Percentiles rank a stretch among this genome's conserved stretches.
Conservation (phyloP, 2,797 vertebrate species). For the Uromys caudimaculatus region DNA sequence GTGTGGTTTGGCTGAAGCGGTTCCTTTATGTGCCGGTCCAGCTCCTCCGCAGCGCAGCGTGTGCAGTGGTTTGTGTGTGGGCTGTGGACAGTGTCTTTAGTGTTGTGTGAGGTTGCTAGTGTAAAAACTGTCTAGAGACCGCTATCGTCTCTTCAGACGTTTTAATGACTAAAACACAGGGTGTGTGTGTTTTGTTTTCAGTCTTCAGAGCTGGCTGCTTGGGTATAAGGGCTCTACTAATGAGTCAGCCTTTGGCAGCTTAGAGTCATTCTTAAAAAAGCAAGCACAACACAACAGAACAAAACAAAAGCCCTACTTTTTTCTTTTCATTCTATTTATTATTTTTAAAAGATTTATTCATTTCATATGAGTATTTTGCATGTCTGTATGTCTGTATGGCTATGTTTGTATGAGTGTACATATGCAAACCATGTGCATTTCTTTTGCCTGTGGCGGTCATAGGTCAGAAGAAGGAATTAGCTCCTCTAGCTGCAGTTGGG, state of each 20-base stretch:
- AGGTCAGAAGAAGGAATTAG: neutral
- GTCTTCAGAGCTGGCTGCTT: neutral
- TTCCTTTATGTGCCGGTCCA: neutral
- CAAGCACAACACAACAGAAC: neutral
- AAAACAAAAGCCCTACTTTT: neutral
- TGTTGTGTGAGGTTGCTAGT: constrained; percentile 31
- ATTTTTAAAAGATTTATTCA: neutral
- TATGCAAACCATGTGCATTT: neutral
- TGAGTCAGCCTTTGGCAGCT: constrained; percentile 34
- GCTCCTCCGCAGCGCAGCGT: neutral
- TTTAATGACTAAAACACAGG: constrained; percentile 25
- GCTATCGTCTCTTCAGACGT: neutral
- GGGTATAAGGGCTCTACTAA: constrained; percentile 19
- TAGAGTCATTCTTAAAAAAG: constrained; percentile 11
- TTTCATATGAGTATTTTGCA: neutral
- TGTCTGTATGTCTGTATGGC: neutral
- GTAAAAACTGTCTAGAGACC: constrained; percentile 30
- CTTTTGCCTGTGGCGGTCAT: neutral
- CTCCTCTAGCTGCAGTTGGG: neutral
- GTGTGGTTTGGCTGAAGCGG: neutral
- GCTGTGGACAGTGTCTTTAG: neutral
- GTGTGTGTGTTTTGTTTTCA: neutral
- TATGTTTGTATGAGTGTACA: too few relatives aligned
- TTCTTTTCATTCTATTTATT: neutral
- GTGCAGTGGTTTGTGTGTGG: neutral